Base-by-base conservation (phyloP, 1,140 invertebrate genomes). In the Panonychus citri region DNA sequence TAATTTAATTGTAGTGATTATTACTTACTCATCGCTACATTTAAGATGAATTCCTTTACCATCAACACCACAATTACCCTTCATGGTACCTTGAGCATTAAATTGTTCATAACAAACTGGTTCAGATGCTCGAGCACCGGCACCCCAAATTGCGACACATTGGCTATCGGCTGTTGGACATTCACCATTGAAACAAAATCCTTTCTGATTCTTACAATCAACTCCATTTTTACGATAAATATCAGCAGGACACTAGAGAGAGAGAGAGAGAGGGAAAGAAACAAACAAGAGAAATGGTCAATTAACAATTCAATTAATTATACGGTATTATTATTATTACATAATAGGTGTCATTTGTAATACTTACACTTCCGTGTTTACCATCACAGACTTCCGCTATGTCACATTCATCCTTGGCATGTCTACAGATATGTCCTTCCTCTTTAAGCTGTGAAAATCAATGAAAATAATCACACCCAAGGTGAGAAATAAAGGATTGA, bases 121-220 rank as follows among this genome's bases (percentile, higher is more conserved):
- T 66, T 90, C 83, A 2, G 81, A 82, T 0, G 78, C 78, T 53
- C 40, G 62, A 62, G 62, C 64, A 75, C 74, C 64, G 70, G 62
- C 80, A 12, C 89, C 89, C 91, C 91, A 95, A 57, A 95, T 83
- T 54, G 78, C 75, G 65, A 83, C 79, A 68, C 90, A 95, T 66
- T 95, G 89, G 13, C 81, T 67, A 56, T 80, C 75, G 12, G 88
- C 67, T 3, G 87, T 88, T 1, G 89, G 87, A 67, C 91, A 96
- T 40, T 80, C 72, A 0, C 90, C 90, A 62, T 85, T 81, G 69
- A 86, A 90, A 70, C 91, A 95, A 68, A 82, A 86, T 0, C 85
- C 85, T 58, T 73, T 72, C 42, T 72, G 68, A 34, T 68, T 66
- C 34, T 77, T 77, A 68, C 89, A 95, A 0, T 78, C 73, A 40